phyloP scores from a whole-genome alignment of 2,113 vertebrate genomes.

The Rallus limicola region DNA sequence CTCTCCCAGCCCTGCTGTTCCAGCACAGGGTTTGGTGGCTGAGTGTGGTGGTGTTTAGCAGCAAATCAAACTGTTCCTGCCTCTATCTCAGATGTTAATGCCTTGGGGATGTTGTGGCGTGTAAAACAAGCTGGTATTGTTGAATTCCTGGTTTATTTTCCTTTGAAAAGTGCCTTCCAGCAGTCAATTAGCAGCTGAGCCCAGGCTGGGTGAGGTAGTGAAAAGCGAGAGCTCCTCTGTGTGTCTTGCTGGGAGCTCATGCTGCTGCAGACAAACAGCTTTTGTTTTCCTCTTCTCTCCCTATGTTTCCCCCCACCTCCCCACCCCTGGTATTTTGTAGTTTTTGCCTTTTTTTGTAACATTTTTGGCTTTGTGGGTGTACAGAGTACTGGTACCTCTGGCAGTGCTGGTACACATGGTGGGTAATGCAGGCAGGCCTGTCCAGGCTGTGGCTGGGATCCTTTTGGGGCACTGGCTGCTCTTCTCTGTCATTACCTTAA shows the following conservation, averaged over 20 bases:
- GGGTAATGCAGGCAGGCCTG: too few relatives aligned
- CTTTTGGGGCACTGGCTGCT: background rate
- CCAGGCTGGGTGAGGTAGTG: background rate
- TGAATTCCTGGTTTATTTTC: background rate
- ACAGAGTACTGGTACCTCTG: fast-evolving
- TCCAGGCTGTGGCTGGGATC: background rate
- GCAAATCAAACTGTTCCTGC: fast-evolving
- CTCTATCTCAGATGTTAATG: fast-evolving
- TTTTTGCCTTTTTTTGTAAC: background rate
- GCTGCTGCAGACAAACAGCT: background rate
- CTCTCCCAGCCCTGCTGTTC: fast-evolving
- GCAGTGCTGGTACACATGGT: too few relatives aligned
- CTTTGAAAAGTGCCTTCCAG: background rate
- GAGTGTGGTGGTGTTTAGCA: fast-evolving
- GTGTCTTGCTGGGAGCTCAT: background rate
- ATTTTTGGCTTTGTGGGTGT: background rate
- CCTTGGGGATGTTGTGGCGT: background rate
- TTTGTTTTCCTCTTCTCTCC: background rate
- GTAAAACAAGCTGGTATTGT: fast-evolving
- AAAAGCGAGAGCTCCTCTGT: background rate
- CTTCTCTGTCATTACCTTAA: background rate
- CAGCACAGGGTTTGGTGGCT: background rate
- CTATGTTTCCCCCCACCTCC: background rate
- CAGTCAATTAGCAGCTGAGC: background rate
- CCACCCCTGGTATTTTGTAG: too few relatives aligned